These are phyloP conservation scores for Nibea albiflora DNA, from an alignment of 2,113 vertebrate genomes.

Conservation along the genomic window DNA sequence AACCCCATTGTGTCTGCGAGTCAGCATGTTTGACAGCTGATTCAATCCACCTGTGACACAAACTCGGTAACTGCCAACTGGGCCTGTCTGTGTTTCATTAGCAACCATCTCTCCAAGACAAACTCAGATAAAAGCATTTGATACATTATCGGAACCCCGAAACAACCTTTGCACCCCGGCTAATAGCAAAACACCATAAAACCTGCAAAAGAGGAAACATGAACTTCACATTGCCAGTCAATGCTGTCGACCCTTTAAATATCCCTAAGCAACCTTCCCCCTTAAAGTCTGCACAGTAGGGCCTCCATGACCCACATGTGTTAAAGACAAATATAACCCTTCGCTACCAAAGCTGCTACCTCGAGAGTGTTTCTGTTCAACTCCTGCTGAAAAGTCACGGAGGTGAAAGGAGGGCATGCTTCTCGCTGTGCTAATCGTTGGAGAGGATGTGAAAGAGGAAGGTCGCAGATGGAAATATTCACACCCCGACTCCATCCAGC, in stretches of 20 bases:
- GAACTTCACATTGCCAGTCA: constrained; percentile 57
- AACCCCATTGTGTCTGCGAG: background rate
- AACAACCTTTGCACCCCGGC: background rate
- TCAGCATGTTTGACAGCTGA: constrained; percentile 36
- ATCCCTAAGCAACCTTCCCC: constrained; percentile 46
- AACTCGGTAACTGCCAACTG: background rate
- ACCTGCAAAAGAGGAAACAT: constrained; percentile 40
- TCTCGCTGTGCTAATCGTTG: constrained; percentile 32
- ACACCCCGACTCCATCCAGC: constrained; percentile 7
- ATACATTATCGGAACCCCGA: background rate
- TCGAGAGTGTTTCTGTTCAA: constrained; percentile 56
- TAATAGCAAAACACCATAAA: constrained; percentile 10
- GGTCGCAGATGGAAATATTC: constrained; percentile 50
- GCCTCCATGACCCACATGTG: constrained; percentile 70
- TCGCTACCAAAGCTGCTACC: constrained; percentile 53
- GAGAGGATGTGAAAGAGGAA: constrained; percentile 74
- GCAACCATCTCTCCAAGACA: background rate
- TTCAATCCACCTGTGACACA: constrained; percentile 18
- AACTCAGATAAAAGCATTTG: constrained; percentile 1
- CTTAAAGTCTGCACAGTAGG: constrained; percentile 44
- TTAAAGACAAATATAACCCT: constrained; percentile 80
- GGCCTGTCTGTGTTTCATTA: constrained; percentile 9
- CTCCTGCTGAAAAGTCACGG: constrained; percentile 54
- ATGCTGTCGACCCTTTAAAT: constrained; percentile 72
- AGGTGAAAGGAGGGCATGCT: constrained; percentile 54